Evolutionary conservation across 2,888 invertebrate species (phyloP).

Genomic region (Neuroscelio doddi): DNA sequence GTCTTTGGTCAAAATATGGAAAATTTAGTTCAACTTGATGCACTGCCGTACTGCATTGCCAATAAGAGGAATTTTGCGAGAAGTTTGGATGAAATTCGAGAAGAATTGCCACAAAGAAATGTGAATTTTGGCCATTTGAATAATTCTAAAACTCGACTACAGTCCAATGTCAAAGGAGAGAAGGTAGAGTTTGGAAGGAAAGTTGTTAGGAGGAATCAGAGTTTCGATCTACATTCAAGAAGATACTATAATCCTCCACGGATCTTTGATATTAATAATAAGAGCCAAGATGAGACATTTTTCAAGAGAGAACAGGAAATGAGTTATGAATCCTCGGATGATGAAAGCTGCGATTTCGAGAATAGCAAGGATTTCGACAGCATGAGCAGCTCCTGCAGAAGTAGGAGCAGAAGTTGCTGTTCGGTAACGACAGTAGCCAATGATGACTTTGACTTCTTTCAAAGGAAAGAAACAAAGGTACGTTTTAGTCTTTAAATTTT

Average conservation of each 20-base stretch:
- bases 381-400: slow-evolving; percentile 71
- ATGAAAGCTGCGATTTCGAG: slow-evolving; percentile 66
- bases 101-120: slow-evolving; percentile 50
- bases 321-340: slow-evolving; percentile 65
- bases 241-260: neutral
- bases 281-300: neutral
- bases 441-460: slow-evolving; percentile 78
- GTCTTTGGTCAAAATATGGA: slow-evolving; percentile 68
- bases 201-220: slow-evolving; percentile 63
- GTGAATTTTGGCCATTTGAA: neutral
- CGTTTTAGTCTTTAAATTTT: too few relatives aligned
- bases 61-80: slow-evolving; percentile 61
- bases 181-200: slow-evolving; percentile 32
- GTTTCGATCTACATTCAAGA: slow-evolving; percentile 58
- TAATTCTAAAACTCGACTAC: slow-evolving; percentile 8
- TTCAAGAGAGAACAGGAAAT: slow-evolving; percentile 48
- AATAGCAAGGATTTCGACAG: slow-evolving; percentile 64
- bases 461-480: slow-evolving; percentile 69
- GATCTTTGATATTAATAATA: neutral
- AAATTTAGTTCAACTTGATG: slow-evolving; percentile 66
- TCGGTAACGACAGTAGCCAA: slow-evolving; percentile 79
- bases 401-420: slow-evolving; percentile 73
- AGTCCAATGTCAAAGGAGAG: slow-evolving; percentile 8
- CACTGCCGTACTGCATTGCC: slow-evolving; percentile 51
- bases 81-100: slow-evolving; percentile 64